Conservation (phyloP, 2,797 vertebrate genomes). For the Pseudochirops corinnae region DNA sequence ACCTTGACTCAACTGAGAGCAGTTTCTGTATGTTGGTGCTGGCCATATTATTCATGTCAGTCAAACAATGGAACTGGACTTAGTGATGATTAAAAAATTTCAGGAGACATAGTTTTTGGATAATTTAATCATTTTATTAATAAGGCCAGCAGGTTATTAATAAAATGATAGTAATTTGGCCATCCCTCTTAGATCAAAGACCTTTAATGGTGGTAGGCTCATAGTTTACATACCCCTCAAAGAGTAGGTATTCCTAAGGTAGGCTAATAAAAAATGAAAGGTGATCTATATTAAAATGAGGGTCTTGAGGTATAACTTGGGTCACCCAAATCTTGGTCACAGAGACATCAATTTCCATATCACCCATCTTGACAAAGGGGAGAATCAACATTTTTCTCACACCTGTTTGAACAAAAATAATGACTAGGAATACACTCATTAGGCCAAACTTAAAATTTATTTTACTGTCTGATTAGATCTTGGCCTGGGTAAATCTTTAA, state of each 20-base stretch:
- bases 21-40: neutral
- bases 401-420: neutral
- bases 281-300: neutral
- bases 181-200: neutral
- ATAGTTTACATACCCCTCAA: neutral
- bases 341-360: neutral
- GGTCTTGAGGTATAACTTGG: neutral
- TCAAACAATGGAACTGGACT: neutral
- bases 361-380: neutral
- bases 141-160: neutral
- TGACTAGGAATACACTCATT: neutral
- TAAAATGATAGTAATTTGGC: too few relatives aligned
- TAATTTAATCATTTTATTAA: neutral
- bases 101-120: too few relatives aligned
- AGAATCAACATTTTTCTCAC: neutral
- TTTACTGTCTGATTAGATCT: neutral
- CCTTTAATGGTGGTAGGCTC: neutral
- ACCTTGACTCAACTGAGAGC: neutral
- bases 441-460: neutral
- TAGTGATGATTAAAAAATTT: neutral
- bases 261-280: too few relatives aligned
- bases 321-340: neutral
- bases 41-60: neutral
- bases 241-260: neutral
- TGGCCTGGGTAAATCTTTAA: neutral